phyloP scores from a whole-genome alignment of 2,888 invertebrate species.

The Dascillus cervinus region DNA sequence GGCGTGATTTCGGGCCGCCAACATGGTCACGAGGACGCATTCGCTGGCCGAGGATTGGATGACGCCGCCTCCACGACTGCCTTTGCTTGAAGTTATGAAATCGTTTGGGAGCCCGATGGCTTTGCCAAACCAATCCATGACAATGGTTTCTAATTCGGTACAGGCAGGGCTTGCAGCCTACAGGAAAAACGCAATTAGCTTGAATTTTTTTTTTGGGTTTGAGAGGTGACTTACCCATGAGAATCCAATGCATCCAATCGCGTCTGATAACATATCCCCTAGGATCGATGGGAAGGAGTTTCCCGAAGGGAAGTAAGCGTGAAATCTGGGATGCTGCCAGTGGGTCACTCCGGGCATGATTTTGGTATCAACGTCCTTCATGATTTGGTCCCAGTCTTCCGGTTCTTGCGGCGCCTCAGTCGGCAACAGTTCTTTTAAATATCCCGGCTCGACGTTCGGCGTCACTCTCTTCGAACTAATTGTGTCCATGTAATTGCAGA shows the following conservation, averaged over 20 bases:
- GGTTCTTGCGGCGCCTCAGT: slow-evolving; percentile 72
- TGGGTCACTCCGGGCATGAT: slow-evolving; percentile 96
- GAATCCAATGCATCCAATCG: slow-evolving; percentile 96
- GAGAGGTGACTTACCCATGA: slow-evolving; percentile 72
- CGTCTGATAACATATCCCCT: slow-evolving; percentile 94
- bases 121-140: slow-evolving; percentile 75
- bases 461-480: slow-evolving; percentile 76
- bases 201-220: not conserved
- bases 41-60: slow-evolving; percentile 80
- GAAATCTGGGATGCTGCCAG: slow-evolving; percentile 98
- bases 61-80: slow-evolving; percentile 67
- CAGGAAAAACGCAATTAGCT: slow-evolving; percentile 15
- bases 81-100: slow-evolving; percentile 49
- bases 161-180: slow-evolving; percentile 79
- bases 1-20: slow-evolving; percentile 68
- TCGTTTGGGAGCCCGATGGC: slow-evolving; percentile 65
- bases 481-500: slow-evolving; percentile 81
- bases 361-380: slow-evolving; percentile 82
- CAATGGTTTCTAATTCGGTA: slow-evolving; percentile 77
- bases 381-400: slow-evolving; percentile 81
- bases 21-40: slow-evolving; percentile 67
- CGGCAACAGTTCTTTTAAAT: slow-evolving; percentile 64
- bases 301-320: slow-evolving; percentile 98
- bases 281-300: slow-evolving; percentile 96
- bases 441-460: slow-evolving; percentile 87